Evolutionary conservation across 2,797 vertebrate genomes (phyloP).

Genomic region (Sandelia bainsii): DNA sequence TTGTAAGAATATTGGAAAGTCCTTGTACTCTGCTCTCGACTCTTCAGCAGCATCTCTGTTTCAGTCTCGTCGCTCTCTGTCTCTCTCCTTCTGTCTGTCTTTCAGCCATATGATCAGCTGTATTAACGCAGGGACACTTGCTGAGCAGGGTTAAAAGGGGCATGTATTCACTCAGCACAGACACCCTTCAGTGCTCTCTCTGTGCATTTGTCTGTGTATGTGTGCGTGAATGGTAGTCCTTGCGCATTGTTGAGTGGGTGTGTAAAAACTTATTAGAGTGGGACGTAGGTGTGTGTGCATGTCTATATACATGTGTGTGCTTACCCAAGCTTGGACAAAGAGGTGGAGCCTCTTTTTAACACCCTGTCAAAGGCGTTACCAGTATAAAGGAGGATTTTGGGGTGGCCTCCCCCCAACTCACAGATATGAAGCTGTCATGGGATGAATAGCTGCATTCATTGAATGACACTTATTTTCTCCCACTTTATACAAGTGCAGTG

Average conservation of each 20-base stretch:
- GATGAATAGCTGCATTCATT: slow-evolving; percentile 98
- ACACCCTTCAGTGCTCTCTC: slow-evolving; percentile 62
- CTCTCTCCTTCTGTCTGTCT: slow-evolving; percentile 35
- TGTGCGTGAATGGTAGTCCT: slow-evolving; percentile 47
- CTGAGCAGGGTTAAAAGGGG: slow-evolving; percentile 92
- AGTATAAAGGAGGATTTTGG: slow-evolving; percentile 89
- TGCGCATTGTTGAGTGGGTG: slow-evolving; percentile 61
- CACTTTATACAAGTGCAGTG: slow-evolving; percentile 96
- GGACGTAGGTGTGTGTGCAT: slow-evolving; percentile 53
- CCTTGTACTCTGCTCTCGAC: slow-evolving; percentile 15
- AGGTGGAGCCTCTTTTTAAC: slow-evolving; percentile 88
- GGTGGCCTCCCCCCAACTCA: slow-evolving; percentile 91
- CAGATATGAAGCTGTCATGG: slow-evolving; percentile 99
- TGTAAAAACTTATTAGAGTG: slow-evolving; percentile 68
- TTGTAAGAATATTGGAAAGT: slow-evolving; percentile 28
- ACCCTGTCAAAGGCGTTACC: slow-evolving; percentile 96
- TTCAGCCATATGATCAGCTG: slow-evolving; percentile 94
- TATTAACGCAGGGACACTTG: slow-evolving; percentile 94
- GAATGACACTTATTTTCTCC: slow-evolving; percentile 99
- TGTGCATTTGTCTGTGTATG: slow-evolving; percentile 37
- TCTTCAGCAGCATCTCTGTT: slow-evolving; percentile 29
- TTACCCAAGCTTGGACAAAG: slow-evolving; percentile 71
- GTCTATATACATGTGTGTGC: slow-evolving; percentile 45
- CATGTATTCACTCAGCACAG: slow-evolving; percentile 76
- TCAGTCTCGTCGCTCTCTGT: not conserved